Base-by-base conservation (phyloP, 2,113 vertebrate species). In the Podocnemis expansa region DNA sequence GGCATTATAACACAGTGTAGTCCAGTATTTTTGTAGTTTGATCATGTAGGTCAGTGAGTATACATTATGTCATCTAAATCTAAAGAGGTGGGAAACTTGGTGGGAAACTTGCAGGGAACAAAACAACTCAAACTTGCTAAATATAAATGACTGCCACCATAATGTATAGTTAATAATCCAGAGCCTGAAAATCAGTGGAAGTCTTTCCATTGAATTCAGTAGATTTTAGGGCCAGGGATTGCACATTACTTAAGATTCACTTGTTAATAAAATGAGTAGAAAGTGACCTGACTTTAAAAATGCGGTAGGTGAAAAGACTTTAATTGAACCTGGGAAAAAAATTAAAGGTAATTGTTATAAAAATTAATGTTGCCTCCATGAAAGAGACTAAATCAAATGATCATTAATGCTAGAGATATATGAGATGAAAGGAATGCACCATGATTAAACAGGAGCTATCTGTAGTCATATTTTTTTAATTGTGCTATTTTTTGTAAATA, bases 71-170 rank as follows among this genome's bases (percentile, higher is more conserved):
- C 29, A 93, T 88, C 84, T 88, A 56, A 29, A 55, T 56, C 38
- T 41, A 38, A 43, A 81, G 5, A 81, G 79, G 13, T 27, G 73
- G 91, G 58, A 92, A 89, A 88, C 24, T 51, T 83, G 79, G 13
- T 27, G 73, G 91, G 58, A 92, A 89, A 88, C 24, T 51, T 83
- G n/a, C 93, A 84, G 91, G 90, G 78, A 93, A 90, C 52, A 85
- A 21, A 60, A 96, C 94, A 96, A 93, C 89, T 79, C 96, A 95
- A 38, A 82, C 89, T 92, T 93, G 1, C 1, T 93, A 93, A 94
- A 56, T 89, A 41, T 60, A 75, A 92, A 84, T 93, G 52, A 21
- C 80, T 93, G 84, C 31, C 85, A 92, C 91, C 78, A 73, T 91
- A 75, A 94, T 93, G 56, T 63, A 58, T 88, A 94, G 83, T 89